Evolutionary conservation across 2,888 invertebrate genomes (phyloP).

Genomic region (Synanthedon andrenaeformis): DNA sequence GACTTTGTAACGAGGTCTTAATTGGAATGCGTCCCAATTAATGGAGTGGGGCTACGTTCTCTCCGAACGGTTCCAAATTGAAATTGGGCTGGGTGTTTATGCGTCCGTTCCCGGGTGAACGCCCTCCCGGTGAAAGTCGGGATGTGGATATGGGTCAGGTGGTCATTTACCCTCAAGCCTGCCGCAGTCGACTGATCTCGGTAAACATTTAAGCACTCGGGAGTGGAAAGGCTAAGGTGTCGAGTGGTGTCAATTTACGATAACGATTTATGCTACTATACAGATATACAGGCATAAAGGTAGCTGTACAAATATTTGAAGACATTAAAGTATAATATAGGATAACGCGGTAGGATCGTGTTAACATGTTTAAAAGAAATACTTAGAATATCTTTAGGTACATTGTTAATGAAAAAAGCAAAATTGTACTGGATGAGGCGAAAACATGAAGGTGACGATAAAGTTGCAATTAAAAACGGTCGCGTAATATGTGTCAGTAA

Average conservation of each 20-base stretch:
- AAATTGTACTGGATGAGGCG: no score
- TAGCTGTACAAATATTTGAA: not conserved
- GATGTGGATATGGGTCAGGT: conserved; percentile 61
- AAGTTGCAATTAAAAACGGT: not conserved
- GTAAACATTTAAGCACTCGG: not conserved
- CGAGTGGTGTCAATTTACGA: conserved; percentile 4
- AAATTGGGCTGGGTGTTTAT: conserved; percentile 56
- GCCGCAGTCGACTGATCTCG: conserved; percentile 12
- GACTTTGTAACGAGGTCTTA: conserved; percentile 59
- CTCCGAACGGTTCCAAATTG: conserved; percentile 45
- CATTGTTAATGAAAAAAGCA: no score
- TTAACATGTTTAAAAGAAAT: no score
- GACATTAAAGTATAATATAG: not conserved
- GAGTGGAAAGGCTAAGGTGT: not conserved
- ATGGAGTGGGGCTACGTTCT: conserved; percentile 23
- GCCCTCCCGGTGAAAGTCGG: conserved; percentile 62
- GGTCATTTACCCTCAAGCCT: conserved; percentile 64
- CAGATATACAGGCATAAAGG: not conserved
- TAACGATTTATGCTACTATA: conserved; percentile 2
- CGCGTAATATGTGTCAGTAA: conserved; percentile 1
- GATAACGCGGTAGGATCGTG: no score
- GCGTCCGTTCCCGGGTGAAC: conserved; percentile 60
- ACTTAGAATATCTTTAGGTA: no score
- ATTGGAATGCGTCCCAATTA: conserved; percentile 68
- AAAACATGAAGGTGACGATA: no score